phyloP scores from a whole-genome alignment of 2,113 vertebrate species.

The Chlorodrepanis virens region DNA sequence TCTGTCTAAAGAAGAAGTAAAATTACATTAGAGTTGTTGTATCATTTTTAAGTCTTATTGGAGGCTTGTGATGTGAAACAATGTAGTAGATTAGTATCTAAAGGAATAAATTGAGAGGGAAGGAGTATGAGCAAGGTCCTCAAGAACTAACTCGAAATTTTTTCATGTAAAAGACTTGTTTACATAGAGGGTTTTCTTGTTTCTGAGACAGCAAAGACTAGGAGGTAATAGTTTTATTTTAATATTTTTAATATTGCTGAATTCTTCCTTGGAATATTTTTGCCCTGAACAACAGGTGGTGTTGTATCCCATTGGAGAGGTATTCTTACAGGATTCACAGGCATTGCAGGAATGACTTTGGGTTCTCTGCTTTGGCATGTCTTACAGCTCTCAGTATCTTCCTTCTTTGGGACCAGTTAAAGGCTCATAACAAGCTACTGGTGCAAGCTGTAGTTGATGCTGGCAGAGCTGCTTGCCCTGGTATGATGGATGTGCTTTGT shows the following conservation, averaged over 20 bases:
- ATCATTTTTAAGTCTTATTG: not conserved
- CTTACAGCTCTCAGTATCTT: not conserved
- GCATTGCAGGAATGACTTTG: not conserved
- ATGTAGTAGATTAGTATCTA: not conserved
- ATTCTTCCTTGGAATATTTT: not conserved
- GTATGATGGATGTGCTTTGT: fast-evolving
- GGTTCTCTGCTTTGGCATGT: not conserved
- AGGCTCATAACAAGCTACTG: not conserved
- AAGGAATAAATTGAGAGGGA: not conserved
- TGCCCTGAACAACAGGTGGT: not conserved
- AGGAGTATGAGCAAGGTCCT: not conserved
- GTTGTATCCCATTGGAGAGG: fast-evolving
- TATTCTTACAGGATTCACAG: not conserved
- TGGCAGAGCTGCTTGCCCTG: not conserved
- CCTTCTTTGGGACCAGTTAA: not conserved
- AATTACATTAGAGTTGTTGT: not conserved
- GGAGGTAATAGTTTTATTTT: not conserved
- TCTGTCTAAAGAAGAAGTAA: slow-evolving; percentile 39
- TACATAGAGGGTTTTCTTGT: not conserved
- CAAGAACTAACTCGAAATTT: not conserved
- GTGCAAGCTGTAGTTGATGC: not conserved
- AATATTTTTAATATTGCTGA: not conserved
- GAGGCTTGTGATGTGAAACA: not conserved
- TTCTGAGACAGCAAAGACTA: not conserved
- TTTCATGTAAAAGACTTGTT: not conserved